A percentile compares a stretch with the other conserved stretches of the same genome.
These are phyloP conservation scores for Cryptotermes secundus DNA, from an alignment of 1,140 invertebrate species.

Conservation along the genomic window DNA sequence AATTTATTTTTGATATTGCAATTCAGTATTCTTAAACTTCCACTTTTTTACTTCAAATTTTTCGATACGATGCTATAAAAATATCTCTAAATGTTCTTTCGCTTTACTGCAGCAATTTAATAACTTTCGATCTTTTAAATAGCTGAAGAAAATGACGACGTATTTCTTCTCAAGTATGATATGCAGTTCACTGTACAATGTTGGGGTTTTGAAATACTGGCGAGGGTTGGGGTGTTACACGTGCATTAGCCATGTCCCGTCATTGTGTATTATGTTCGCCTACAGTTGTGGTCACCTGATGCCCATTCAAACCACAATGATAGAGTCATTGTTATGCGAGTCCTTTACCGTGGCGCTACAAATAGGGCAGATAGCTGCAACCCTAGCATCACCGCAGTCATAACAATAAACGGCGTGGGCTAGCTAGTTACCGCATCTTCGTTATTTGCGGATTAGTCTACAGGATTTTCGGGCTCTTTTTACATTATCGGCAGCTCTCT, in stretches of 20 bases:
- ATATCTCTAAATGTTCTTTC: no score
- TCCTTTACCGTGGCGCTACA: background rate
- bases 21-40: no score
- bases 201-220: background rate
- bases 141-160: no score
- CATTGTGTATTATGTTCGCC: constrained; percentile 7
- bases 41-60: no score
- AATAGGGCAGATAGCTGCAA: background rate
- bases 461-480: background rate
- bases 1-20: no score
- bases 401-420: background rate
- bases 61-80: no score
- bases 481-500: background rate
- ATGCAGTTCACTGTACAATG: background rate
- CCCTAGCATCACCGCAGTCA: background rate
- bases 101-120: no score
- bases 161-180: constrained; percentile 18
- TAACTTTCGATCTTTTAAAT: no score
- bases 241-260: constrained; percentile 7
- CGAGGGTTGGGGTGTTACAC: background rate
- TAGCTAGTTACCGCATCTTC: background rate
- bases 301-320: constrained; percentile 14
- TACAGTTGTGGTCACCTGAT: background rate
- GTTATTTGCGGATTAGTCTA: background rate
- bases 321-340: constrained; percentile 16